A percentile compares a stretch with the other conserved stretches of the same genome.
Conservation (phyloP, 2,797 vertebrate genomes). For the Muscicapa striata region DNA sequence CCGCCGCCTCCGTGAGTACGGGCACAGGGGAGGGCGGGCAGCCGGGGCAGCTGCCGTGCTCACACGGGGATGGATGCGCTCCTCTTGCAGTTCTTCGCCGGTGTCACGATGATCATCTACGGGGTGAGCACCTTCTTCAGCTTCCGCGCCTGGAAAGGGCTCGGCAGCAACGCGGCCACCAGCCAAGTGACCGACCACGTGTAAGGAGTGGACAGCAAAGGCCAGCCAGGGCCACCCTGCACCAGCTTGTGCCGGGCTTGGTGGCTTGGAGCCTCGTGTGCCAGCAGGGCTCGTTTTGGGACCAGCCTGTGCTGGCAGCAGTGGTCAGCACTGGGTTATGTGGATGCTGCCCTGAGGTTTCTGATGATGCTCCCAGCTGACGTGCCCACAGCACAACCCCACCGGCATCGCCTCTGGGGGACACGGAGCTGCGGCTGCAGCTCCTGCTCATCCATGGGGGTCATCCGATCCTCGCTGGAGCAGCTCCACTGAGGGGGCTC, state of each 20-base stretch:
- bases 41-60: fast-evolving
- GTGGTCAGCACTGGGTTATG: fast-evolving
- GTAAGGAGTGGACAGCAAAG: constrained; percentile 12
- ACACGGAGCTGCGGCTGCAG: not conserved
- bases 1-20: constrained; percentile 84
- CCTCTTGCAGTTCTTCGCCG: constrained; percentile 86
- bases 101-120: constrained; percentile 82
- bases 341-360: not conserved
- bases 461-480: not conserved
- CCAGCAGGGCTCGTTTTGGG: not conserved
- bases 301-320: not conserved
- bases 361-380: not conserved
- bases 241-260: not conserved
- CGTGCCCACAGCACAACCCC: not conserved
- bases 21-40: fast-evolving
- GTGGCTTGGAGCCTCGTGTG: fast-evolving
- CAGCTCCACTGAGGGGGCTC: not conserved
- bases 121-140: constrained; percentile 85
- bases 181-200: constrained; percentile 78
- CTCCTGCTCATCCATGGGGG: not conserved
- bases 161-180: constrained; percentile 83
- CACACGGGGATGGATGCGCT: fast-evolving
- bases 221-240: not conserved
- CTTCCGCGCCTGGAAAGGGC: constrained; percentile 85
- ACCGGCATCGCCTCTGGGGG: fast-evolving